These are phyloP conservation scores for Recurvirostra avosetta DNA, from an alignment of 2,113 vertebrate species.

Conservation along the genomic window DNA sequence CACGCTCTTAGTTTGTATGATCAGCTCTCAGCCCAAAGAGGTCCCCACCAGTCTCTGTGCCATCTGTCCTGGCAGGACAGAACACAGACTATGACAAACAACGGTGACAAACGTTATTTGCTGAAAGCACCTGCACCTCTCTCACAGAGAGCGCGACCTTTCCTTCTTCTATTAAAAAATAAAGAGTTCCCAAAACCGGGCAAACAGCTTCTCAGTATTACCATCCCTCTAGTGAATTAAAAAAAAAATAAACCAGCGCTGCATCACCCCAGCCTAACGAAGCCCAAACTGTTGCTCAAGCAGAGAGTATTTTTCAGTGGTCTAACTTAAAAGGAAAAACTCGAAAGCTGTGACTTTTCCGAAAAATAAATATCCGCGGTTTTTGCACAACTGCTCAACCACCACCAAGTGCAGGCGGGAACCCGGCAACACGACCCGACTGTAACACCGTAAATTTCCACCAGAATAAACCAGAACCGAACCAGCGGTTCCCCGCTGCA, in stretches of 20 bases:
- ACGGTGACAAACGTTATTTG: background rate
- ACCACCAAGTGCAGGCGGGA: background rate
- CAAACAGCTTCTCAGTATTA: background rate
- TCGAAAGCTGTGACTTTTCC: background rate
- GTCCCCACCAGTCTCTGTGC: background rate
- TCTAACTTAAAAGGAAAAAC: background rate
- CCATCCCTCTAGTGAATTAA: background rate
- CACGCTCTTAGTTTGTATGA: background rate
- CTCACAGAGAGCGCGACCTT: rapidly evolving
- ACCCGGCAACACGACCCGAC: background rate
- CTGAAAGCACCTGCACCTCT: background rate
- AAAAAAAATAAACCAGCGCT: background rate
- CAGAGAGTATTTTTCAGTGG: background rate
- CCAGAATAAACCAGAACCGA: background rate
- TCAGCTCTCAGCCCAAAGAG: background rate
- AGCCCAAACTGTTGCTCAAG: background rate
- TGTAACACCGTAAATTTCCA: background rate
- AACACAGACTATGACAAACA: background rate
- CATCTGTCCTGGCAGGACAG: too few species aligned
- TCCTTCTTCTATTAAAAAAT: background rate
- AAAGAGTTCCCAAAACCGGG: background rate
- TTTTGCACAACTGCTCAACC: background rate
- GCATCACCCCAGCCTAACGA: background rate
- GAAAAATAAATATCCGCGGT: background rate
- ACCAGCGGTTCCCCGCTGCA: background rate